These are phyloP conservation scores for Dipodomys stephensi DNA, from an alignment of 2,113 vertebrate species.

Conservation along the genomic window DNA sequence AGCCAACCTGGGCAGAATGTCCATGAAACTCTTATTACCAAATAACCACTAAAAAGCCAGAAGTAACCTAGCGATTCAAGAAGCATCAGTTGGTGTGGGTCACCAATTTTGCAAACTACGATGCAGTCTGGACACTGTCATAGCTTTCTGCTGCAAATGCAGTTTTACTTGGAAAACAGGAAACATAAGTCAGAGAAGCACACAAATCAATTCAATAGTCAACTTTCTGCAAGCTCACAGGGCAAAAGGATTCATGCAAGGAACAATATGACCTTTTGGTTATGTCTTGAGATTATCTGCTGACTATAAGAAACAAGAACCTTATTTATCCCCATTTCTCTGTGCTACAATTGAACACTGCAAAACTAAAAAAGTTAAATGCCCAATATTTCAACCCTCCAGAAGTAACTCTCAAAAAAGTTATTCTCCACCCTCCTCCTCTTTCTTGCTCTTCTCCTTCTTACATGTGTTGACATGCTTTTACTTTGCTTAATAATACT, in stretches of 20 bases:
- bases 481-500: neutral
- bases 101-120: neutral
- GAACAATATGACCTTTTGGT: neutral
- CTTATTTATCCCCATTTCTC: neutral
- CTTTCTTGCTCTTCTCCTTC: neutral
- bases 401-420: neutral
- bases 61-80: too few species aligned
- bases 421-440: neutral
- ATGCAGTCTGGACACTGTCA: neutral
- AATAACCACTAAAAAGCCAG: too few species aligned
- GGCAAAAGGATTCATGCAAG: neutral
- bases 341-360: neutral
- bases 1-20: too few species aligned
- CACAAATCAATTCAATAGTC: neutral
- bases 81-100: neutral
- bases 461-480: neutral
- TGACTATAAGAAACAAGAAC: neutral
- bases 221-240: conserved; percentile 46
- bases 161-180: conserved; percentile 59
- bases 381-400: neutral
- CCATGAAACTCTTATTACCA: too few species aligned
- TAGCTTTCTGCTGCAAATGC: neutral
- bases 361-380: conserved; percentile 27
- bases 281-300: conserved; percentile 35
- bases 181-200: neutral